Conservation (phyloP, 2,888 invertebrate species). For the Thyatira batis region DNA sequence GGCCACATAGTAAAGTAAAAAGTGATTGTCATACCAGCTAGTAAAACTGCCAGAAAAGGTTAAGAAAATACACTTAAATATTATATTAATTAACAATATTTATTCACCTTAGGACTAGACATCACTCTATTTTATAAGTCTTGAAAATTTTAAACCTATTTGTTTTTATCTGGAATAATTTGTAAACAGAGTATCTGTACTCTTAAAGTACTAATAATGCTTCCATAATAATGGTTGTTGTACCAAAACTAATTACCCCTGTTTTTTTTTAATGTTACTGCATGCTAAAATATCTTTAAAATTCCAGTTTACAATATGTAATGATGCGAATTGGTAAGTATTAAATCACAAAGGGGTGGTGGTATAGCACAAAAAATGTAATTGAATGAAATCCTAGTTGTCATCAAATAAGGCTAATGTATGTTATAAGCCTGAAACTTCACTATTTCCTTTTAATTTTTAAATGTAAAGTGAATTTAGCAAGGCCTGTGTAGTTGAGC, state of each 20-base stretch:
- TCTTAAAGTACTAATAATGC: no score
- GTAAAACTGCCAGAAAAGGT: background rate
- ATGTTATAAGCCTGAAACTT: background rate
- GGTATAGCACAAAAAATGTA: constrained; percentile 1
- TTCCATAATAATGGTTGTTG: no score
- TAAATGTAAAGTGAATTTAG: background rate
- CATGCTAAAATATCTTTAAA: background rate
- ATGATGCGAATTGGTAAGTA: background rate
- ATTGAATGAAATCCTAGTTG: constrained; percentile 3
- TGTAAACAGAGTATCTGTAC: no score
- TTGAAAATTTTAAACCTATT: no score
- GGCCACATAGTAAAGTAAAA: no score
- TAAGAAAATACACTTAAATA: background rate
- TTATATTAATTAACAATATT: background rate
- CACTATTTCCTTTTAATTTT: background rate
- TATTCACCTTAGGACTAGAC: no score
- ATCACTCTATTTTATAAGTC: no score
- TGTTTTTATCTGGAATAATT: no score
- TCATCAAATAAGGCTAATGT: background rate
- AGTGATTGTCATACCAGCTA: background rate
- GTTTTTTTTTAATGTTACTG: background rate
- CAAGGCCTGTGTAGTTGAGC: constrained; percentile 34
- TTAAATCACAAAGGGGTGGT: background rate
- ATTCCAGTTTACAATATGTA: background rate
- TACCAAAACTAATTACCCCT: no score